A percentile compares a stretch with the other conserved stretches of the same genome.
These are phyloP conservation scores for Sarcophaga rosellei DNA, from an alignment of 2,888 invertebrate genomes.

Conservation along the genomic window DNA sequence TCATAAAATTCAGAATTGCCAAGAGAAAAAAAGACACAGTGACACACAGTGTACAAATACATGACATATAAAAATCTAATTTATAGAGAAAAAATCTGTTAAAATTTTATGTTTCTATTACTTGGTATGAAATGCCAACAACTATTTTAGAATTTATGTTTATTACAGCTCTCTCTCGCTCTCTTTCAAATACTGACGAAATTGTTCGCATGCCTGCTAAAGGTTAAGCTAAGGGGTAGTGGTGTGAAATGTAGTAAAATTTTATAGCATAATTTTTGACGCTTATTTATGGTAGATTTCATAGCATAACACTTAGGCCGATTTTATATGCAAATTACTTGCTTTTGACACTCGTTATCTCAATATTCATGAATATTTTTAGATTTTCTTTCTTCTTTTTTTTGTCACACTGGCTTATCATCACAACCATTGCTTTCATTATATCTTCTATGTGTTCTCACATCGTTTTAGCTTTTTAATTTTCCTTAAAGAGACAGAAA, in stretches of 20 bases:
- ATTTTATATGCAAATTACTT: slow-evolving; percentile 66
- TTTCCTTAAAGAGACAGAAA: neutral
- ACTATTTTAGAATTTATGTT: slow-evolving; percentile 64
- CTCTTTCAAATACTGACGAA: neutral
- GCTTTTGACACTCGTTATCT: slow-evolving; percentile 57
- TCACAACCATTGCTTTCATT: slow-evolving; percentile 42
- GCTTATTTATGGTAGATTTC: slow-evolving; percentile 57
- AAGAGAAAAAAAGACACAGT: neutral
- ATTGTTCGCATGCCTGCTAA: neutral
- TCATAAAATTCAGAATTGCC: slow-evolving; percentile 21
- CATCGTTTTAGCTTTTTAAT: neutral
- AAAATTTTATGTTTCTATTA: slow-evolving; percentile 55
- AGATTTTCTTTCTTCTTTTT: no score
- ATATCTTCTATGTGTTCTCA: no score
- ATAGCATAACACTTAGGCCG: slow-evolving; percentile 62
- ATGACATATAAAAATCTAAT: slow-evolving; percentile 38
- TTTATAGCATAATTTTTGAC: slow-evolving; percentile 66
- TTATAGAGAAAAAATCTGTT: slow-evolving; percentile 54
- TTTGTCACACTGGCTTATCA: slow-evolving; percentile 63
- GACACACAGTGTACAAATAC: neutral
- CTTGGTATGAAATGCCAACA: slow-evolving; percentile 16
- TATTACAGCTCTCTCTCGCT: slow-evolving; percentile 50
- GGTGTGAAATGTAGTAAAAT: slow-evolving; percentile 53
- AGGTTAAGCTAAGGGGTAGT: neutral
- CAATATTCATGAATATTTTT: slow-evolving; percentile 58